phyloP scores from a whole-genome alignment of 1,140 invertebrate genomes.

The Steinernema feltiae region DNA sequence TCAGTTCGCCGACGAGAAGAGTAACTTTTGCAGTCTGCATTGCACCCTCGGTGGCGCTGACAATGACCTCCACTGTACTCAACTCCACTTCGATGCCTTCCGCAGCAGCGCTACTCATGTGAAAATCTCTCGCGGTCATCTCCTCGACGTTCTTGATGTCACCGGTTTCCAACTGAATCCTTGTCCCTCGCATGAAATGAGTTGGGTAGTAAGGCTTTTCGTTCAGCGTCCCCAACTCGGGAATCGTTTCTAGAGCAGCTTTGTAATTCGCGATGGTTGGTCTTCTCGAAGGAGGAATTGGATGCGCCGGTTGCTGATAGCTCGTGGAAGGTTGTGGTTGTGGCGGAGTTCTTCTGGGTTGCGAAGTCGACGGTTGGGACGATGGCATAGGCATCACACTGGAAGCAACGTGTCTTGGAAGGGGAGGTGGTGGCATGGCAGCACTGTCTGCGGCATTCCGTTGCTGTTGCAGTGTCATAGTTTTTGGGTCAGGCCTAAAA shows the following conservation, averaged over 20 bases:
- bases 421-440: not conserved
- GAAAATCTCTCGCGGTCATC: constrained; percentile 20
- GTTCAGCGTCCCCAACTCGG: not conserved
- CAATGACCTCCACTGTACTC: not conserved
- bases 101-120: constrained; percentile 16
- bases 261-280: not conserved
- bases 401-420: not conserved
- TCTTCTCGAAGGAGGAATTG: not conserved
- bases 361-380: not conserved
- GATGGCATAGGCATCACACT: not conserved
- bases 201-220: constrained; percentile 22
- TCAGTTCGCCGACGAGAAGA: not conserved
- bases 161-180: constrained; percentile 7
- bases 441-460: not conserved
- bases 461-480: not conserved
- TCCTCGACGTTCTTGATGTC: constrained; percentile 22
- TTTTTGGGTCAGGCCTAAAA: not conserved
- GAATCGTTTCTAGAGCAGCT: not conserved
- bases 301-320: not conserved
- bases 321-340: not conserved
- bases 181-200: constrained; percentile 26
- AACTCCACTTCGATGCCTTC: constrained; percentile 19
- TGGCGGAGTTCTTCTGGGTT: not conserved
- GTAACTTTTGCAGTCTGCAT: not conserved
- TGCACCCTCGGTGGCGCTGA: not conserved